Conservation (phyloP, 2,888 invertebrate genomes). For the Tenthredo amoena region DNA sequence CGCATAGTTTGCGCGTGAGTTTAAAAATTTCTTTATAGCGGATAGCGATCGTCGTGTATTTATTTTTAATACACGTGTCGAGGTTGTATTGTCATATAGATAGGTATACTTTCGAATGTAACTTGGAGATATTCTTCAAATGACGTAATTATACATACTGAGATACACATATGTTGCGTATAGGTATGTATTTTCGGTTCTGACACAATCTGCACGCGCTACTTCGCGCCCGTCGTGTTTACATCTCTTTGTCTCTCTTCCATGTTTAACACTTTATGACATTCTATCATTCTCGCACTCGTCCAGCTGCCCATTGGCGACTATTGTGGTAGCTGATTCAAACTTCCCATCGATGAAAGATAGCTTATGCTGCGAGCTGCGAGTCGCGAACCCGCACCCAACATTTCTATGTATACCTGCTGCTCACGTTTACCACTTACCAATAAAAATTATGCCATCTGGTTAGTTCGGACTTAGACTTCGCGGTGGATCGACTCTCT, state of each 20-base stretch:
- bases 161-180: conserved; percentile 15
- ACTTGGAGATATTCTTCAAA: conserved; percentile 35
- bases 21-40: background rate
- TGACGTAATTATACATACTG: conserved; percentile 19
- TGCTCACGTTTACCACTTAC: conserved; percentile 29
- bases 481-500: conserved; percentile 2
- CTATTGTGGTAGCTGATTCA: conserved; percentile 48
- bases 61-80: conserved; percentile 15
- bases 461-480: conserved; percentile 25
- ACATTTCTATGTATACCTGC: conserved; percentile 1
- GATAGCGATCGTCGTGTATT: background rate
- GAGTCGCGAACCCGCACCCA: background rate
- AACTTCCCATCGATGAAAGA: conserved; percentile 11
- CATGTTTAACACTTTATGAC: background rate
- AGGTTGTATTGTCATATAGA: background rate
- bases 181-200: conserved; percentile 51
- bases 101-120: conserved; percentile 10
- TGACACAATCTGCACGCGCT: conserved; percentile 51
- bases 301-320: conserved; percentile 36
- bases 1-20: background rate
- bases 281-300: background rate
- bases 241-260: conserved; percentile 36
- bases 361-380: background rate
- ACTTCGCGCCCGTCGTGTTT: conserved; percentile 21
- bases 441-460: conserved; percentile 7